Evolutionary conservation across 37 sponge, comb jelly and placozoan genomes (phyloP).

Genomic region (Cliona cf. orientalis): DNA sequence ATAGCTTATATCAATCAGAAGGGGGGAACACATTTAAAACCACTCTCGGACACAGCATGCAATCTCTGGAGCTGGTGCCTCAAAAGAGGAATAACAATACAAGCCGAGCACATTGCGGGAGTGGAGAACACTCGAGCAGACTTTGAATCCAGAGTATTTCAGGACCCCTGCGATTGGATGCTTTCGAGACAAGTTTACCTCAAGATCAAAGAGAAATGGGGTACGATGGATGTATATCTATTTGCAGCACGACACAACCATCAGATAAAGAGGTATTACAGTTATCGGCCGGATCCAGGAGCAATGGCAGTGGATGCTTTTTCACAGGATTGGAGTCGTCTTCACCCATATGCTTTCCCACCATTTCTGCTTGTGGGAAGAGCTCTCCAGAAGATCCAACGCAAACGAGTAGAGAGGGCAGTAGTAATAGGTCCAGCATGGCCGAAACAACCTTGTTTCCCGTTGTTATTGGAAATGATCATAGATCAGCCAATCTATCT

Average conservation of each 20-base stretch:
- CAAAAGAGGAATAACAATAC: background rate
- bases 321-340: background rate
- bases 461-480: slow-evolving; percentile 8
- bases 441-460: slow-evolving; percentile 22
- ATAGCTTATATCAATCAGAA: slow-evolving; percentile 15
- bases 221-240: background rate
- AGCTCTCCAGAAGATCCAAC: background rate
- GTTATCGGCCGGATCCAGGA: slow-evolving; percentile 25
- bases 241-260: slow-evolving; percentile 27
- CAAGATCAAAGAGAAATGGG: background rate
- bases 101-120: slow-evolving; percentile 27
- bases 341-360: slow-evolving; percentile 8
- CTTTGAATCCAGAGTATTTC: background rate
- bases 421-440: slow-evolving; percentile 11
- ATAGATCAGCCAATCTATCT: background rate
- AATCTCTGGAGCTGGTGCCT: slow-evolving; percentile 15
- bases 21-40: slow-evolving; percentile 11
- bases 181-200: background rate
- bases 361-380: slow-evolving; percentile 10
- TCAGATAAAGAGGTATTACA: slow-evolving; percentile 6
- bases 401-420: too few relatives aligned
- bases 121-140: slow-evolving; percentile 27
- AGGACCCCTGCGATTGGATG: slow-evolving; percentile 28
- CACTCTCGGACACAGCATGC: background rate
- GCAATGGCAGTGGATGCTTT: slow-evolving; percentile 18